Base-by-base conservation (phyloP, 2,888 invertebrate genomes). In the Diaprepes abbreviatus region DNA sequence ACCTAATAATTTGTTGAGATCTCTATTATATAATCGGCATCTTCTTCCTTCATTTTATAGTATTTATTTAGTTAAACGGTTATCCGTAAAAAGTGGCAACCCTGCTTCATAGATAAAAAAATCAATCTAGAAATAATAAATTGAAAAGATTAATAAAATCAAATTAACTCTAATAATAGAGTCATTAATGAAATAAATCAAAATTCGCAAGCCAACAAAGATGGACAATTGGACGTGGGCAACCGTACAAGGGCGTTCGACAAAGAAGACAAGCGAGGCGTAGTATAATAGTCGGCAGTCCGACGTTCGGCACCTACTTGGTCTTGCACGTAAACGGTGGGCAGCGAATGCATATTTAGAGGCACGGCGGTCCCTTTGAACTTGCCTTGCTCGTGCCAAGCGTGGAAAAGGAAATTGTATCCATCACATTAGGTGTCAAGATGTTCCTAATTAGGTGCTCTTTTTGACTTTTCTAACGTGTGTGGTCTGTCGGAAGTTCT, bases 221-320 rank as follows among this genome's bases (percentile, higher is more conserved):
- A 36, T 35, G 36, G 38, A 55, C 48, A 50, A 50, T 28, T 28
- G 36, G 17, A 14, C 45, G 55, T 55, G 55, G 64, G 64, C 43
- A 19, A 43, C 38, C 40, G 19, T 55, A 64, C 64, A 64, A 64
- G 55, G 64, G 64, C 64, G 64, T 52, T 35, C 43, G 64, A 64
- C 55, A 64, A 64, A 57, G 64, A 64, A 28, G 57, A 65, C 14
- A 45, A 50, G 48, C 48, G 28, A 58, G 66, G 38, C 58, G 58
- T 57, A 45, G 45, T 24, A 57, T 65, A 64, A 64, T 43, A 40
- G 48, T 21, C 57, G 57, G 48, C 55, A 57, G 59, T 14, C 40
- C 21, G 35, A 54, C 60, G 66, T 40, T 68, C 62, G 57, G 60
- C 68, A 68, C 68, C 68, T 68, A 68, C 68, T 68, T 68, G 62